Evolutionary conservation across 2,888 invertebrate species (phyloP), one percentile per base, ranked within the genome.

Genomic region (Polyploca ridens): DNA sequence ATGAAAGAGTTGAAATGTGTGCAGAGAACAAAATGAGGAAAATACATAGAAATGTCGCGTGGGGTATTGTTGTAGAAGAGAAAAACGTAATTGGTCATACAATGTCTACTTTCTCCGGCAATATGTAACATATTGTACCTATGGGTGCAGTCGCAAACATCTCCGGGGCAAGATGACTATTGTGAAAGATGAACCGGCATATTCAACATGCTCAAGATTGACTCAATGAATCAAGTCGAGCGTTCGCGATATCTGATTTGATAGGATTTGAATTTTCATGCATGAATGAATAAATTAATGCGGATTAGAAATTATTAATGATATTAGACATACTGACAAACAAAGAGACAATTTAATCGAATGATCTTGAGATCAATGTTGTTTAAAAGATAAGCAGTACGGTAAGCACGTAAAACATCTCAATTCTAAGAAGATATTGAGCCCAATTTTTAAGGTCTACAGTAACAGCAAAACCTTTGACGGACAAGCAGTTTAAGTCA

Each of bases 51-150:
- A 54, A 76, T 78, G 76, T 83, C 81, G 79, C 81, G 79, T 78
- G 76, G 78, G 71, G 70, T 54, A 54, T 54, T 19, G 19, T 10
- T 2, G 2, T 10, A 54, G 19, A 74, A 76, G 79, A 83, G 85
- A 84, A 84, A 85, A 83, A 82, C 73, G 74, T 85, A 86, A 88
- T 86, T 88, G 84, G 79, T 81, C 77, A 83, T 79, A 74, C 74
- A 77, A 82, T 78, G 74, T 74, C 66, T 73, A 81, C 89, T 89
- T 89, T 90, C 88, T 81, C 87, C 82, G 74, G 75, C 79, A 79
- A 77, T 78, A 75, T 71, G 74, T 54, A 54, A 19, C 54, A 54
- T 54, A 54, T 54, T 19, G 54, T 54, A 27, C 27, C 27, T 27
- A 54, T 54, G 19, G 54, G 19, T 54, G 70, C 72, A 74, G 68